Base-by-base conservation (phyloP, 2,888 invertebrate genomes). In the Protonemura montana region DNA sequence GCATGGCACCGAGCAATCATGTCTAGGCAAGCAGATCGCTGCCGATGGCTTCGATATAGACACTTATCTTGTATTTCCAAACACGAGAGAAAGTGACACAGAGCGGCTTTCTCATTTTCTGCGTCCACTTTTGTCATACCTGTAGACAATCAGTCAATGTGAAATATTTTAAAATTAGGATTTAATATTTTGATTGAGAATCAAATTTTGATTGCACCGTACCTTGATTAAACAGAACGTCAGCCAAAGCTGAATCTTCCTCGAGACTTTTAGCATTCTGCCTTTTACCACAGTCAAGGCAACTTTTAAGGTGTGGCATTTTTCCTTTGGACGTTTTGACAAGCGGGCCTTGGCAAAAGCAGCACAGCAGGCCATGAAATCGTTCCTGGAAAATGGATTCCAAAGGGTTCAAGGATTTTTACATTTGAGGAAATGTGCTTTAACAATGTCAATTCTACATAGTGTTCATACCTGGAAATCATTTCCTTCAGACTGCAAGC, bases 1-100 rank as follows among this genome's bases (percentile, higher is more conserved):
- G 93, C 92, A 89, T 93, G 92, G 88, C 92, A 92, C 88, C 92
- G 91, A 85, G 93, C 94, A 76, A 94, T 90, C 76, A 92, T 90
- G 89, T 93, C 93, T 77, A 91, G 90, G 13, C 91, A 91, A 85
- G 90, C 89, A 13, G 91, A 91, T 81, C 94, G 90, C 87, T 92
- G 91, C 86, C 91, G 91, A 89, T 94, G 93, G 89, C 93, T 91
- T 89, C 92, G 91, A 88, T 93, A 93, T 80, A 94, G 90, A 80
- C 92, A 89, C 87, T 91, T 90, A 88, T 91, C 90, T 86, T 93
- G 90, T 42, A 93, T 90, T 87, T 90, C 90, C 87, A 93, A 90
- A 90, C 93, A 92, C 88, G 91, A 89, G 85, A 91, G 89, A 59
- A 94, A 90, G 82, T 90, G 89, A 85, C 91, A 89, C 42, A 93